Evolutionary conservation across 2,113 vertebrate genomes (phyloP), one percentile per base, ranked within the genome.

Genomic region (Pogona vitticeps): DNA sequence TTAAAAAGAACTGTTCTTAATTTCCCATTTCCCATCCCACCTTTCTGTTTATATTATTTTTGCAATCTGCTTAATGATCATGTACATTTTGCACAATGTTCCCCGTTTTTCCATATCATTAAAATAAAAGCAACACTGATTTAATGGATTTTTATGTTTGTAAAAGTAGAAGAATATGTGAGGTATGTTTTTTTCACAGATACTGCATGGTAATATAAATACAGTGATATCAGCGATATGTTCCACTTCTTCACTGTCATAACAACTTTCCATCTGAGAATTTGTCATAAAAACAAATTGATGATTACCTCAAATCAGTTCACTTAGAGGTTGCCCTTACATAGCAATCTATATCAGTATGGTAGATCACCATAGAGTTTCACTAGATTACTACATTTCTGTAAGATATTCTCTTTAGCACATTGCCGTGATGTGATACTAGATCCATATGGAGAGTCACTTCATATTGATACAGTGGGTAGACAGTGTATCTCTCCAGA

Each of bases 11-110:
- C 33, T 36, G 33, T 71, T 71, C 68, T 76, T 42, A 26, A 23
- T 78, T 58, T 68, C 42, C 42, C 20, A 28, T 56, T 85, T 68
- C 67, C n/a, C 13, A 20, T 36, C 33, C 18, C 68, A 14, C 8
- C 78, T 70, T 85, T 38, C 67, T 70, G 46, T 58, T 14, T 38
- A 61, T 58, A 33, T n/a, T 8, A 68, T 36, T 77, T 20, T n/a
- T 83, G 86, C 83, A 75, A 89, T 85, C 75, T 88, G 12, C 26
- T 89, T 23, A 58, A 23, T 46, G 17, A 38, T 46, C 46, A 56
- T 77, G 31, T 46, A 12, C 2, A 18, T 70, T 82, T 82, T 70
- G 20, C 52, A 52, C 31, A 1, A 26, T 28, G 8, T 28, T 36
- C 52, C 15, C 68, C 14, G 28, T 63, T 23, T 63, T 15, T 26